phyloP scores from a whole-genome alignment of 2,113 vertebrate species.

The Acanthochromis polyacanthus region DNA sequence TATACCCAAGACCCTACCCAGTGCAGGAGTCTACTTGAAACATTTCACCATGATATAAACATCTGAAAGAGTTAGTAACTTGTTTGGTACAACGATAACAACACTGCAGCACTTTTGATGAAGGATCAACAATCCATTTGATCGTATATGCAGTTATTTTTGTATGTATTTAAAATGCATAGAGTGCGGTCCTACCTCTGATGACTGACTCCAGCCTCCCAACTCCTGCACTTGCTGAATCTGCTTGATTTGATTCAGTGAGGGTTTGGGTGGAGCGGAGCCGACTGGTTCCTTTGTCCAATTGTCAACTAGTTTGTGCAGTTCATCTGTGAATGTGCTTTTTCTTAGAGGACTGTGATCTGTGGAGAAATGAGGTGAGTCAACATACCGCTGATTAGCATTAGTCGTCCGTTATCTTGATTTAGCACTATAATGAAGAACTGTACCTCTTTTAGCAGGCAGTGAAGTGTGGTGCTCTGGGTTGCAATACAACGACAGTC shows the following conservation, averaged over 20 bases:
- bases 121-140: not conserved
- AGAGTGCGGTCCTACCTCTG: slow-evolving; percentile 82
- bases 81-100: not conserved
- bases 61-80: not conserved
- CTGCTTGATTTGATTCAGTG: slow-evolving; percentile 93
- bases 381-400: not conserved
- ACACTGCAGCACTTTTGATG: not conserved
- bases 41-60: not conserved
- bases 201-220: slow-evolving; percentile 86
- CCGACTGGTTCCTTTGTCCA: slow-evolving; percentile 91
- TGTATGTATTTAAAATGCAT: not conserved
- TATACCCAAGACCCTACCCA: no score
- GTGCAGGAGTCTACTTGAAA: no score
- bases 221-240: slow-evolving; percentile 90
- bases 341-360: slow-evolving; percentile 85
- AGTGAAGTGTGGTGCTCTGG: slow-evolving; percentile 57
- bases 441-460: slow-evolving; percentile 71
- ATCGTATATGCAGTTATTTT: not conserved
- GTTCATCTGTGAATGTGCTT: slow-evolving; percentile 93
- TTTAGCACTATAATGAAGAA: not conserved
- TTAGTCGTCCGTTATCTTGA: not conserved
- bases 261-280: slow-evolving; percentile 86
- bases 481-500: slow-evolving; percentile 61
- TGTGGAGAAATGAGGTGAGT: slow-evolving; percentile 49
- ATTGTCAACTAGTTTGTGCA: slow-evolving; percentile 94